Base-by-base conservation (phyloP, 1,140 invertebrate genomes). In the Pseudomyrmex concolor region DNA sequence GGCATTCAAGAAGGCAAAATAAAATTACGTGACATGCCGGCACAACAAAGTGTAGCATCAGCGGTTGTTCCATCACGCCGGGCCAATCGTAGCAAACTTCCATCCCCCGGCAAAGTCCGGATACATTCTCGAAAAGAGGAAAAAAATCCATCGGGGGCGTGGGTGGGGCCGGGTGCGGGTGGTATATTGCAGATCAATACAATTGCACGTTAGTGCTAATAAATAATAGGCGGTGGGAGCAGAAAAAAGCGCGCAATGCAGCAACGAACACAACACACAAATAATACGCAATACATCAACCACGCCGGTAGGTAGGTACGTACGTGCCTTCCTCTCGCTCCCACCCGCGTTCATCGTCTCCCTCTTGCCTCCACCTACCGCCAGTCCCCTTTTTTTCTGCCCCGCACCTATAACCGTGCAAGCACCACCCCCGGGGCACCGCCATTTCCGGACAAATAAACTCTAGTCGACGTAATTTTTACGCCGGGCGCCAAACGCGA, bases 161-260 rank as follows among this genome's bases (percentile, higher is more conserved):
- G 91, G 90, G 91, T 91, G 76, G 85, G 90, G 84, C 86, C 87
- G 86, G 87, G 90, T 90, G 89, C 91, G 92, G 91, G 91, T 93
- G 92, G 92, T 93, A 92, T 94, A 94, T 94, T 92, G 94, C 93
- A 94, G 94, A 94, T 94, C 94, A 94, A 94, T 94, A 94, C 94
- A 94, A 94, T 94, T 94, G 94, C 93, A 94, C 93, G 94, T 94
- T 94, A 94, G 94, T 94, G 94, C 94, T 94, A 94, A 94, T 94
- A 94, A 94, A 94, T 94, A 94, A 94, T 94, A 94, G 94, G 92
- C 94, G 92, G 93, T 91, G 93, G 93, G 92, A 93, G 93, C 93
- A 91, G 93, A 94, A 94, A 94, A 94, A 94, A 94, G 91, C 93
- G 92, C 92, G 93, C 93, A 93, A 92, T 94, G 94, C 93, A 94